phyloP scores from a whole-genome alignment of 1,140 invertebrate genomes.

The Zaprionus ornatus region DNA sequence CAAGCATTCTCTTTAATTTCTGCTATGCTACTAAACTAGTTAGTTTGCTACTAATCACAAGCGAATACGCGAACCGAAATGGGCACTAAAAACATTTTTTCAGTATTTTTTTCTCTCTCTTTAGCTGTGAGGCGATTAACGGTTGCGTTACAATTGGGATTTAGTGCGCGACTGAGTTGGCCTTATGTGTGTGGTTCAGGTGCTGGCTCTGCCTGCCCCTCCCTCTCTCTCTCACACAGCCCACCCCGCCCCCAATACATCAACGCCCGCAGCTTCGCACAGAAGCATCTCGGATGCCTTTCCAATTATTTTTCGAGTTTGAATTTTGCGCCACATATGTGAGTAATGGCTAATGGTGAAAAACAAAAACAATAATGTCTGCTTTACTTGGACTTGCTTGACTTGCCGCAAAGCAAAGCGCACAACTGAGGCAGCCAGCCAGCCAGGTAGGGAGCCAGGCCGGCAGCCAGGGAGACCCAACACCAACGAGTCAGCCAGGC shows the following conservation, averaged over 20 bases:
- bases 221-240: background rate
- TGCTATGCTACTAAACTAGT: background rate
- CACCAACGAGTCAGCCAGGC: background rate
- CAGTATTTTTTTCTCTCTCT: slow-evolving; percentile 11
- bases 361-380: slow-evolving; percentile 31
- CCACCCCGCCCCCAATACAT: background rate
- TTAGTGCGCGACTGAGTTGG: slow-evolving; percentile 72
- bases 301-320: slow-evolving; percentile 71
- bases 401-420: slow-evolving; percentile 55
- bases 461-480: background rate
- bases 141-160: slow-evolving; percentile 79
- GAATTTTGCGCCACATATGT: slow-evolving; percentile 68
- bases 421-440: slow-evolving; percentile 3
- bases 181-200: background rate
- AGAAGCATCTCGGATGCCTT: slow-evolving; percentile 53
- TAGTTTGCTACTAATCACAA: slow-evolving; percentile 8
- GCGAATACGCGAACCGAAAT: slow-evolving; percentile 2
- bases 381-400: slow-evolving; percentile 47
- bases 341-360: slow-evolving; percentile 14
- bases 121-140: slow-evolving; percentile 59
- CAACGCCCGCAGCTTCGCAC: background rate
- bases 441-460: background rate
- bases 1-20: slow-evolving; percentile 2
- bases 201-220: background rate
- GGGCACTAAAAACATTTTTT: background rate